Base-by-base conservation (phyloP, 2,797 vertebrate species). In the Lutjanus argentimaculatus region DNA sequence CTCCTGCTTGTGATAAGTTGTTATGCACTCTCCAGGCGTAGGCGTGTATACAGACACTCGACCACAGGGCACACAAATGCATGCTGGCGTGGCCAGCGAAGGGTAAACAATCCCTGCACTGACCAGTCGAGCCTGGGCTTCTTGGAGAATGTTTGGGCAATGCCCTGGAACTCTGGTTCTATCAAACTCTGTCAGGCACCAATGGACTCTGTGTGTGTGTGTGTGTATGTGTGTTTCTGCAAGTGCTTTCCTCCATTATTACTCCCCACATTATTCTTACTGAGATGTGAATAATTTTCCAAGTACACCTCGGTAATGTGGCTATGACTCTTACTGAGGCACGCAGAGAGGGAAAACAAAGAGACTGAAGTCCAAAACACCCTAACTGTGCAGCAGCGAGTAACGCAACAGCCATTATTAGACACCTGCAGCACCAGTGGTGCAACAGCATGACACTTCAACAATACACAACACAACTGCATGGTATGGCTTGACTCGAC, bases 21-120 rank as follows among this genome's bases (percentile, higher is more conserved):
- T 59, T 76, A 66, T 55, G 75, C 63, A 63, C 72, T 68, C 53
- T 14, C 3, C 64, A 80, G 64, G 69, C 53, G 53, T 1, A 77
- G 16, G 63, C 9, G 55, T 3, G 43, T 46, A 65, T 56, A 49
- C 72, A 64, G 75, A 48, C 25, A 53, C 1, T 67, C 65, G 67
- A 14, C 72, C 55, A 19, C 15, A 59, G 59, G 49, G 67, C 56
- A 56, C 40, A 67, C 67, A 68, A 73, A 72, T 2, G 0, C 49
- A 52, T 12, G 30, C 52, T 25, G 65, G 59, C 71, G 74, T 61
- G 62, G 43, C 65, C 86, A 79, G 58, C 84, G 79, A 79, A 89
- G 90, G 76, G 84, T 83, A 87, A 90, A 90, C 88, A 89, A 89
- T 90, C 82, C 85, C 71, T n/a, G 46, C 55, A 66, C 74, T 84